A percentile compares a stretch with the other conserved stretches of the same genome.
These are phyloP conservation scores for Agriopis marginaria DNA, from an alignment of 2,888 invertebrate species.

Conservation along the genomic window DNA sequence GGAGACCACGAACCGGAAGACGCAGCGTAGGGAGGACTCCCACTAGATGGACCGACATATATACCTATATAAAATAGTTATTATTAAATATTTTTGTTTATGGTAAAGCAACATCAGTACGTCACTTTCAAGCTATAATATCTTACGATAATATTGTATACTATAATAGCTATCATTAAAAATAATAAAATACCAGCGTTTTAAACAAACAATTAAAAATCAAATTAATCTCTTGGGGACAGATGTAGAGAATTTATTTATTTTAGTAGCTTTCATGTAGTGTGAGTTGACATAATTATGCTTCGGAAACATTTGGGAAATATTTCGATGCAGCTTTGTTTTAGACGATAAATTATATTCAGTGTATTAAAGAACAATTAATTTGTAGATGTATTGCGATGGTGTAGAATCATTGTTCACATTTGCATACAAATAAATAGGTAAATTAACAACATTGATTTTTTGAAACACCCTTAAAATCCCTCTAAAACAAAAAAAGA, in stretches of 20 bases:
- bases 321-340: conserved; percentile 9
- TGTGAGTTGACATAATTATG: conserved; percentile 44
- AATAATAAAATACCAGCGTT: conserved; percentile 19
- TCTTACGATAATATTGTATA: conserved; percentile 15
- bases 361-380: background rate
- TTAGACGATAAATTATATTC: conserved; percentile 3
- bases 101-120: conserved; percentile 1
- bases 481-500: too few relatives aligned
- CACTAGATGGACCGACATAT: too few relatives aligned
- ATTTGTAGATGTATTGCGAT: background rate
- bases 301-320: conserved; percentile 34
- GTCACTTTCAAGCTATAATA: background rate
- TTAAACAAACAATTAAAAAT: conserved; percentile 44
- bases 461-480: too few relatives aligned
- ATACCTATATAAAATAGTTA: background rate
- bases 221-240: conserved; percentile 39
- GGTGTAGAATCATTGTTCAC: background rate
- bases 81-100: conserved; percentile 1
- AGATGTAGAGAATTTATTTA: conserved; percentile 33
- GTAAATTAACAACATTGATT: too few relatives aligned
- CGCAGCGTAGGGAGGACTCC: too few relatives aligned
- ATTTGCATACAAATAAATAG: background rate
- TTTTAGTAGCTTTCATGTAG: conserved; percentile 34
- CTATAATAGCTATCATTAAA: conserved; percentile 14
- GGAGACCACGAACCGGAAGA: too few relatives aligned